Evolutionary conservation across 2,113 vertebrate species (phyloP), one percentile per base, ranked within the genome.

Genomic region (Hippocampus guttulatus): DNA sequence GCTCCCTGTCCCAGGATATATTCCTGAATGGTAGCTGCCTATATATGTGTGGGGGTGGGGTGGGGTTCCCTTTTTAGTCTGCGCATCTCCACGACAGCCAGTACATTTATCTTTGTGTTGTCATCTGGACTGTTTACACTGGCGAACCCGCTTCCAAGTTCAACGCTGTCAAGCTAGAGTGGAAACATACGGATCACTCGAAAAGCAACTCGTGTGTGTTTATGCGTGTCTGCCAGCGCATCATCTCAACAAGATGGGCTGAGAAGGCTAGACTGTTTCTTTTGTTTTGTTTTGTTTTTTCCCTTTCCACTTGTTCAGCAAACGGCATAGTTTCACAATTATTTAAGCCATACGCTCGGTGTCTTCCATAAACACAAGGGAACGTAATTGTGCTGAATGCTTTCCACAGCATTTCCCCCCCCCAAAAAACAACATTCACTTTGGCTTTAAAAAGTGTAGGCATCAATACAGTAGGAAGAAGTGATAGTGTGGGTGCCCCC

Each of bases 301-400:
- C 64, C 40, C n/a, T 21, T 38, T n/a, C 41, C 12, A 21, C 21
- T 7, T 27, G 16, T 51, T 51, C 40, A 64, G 23, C 63, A 45
- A 11, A 23, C 41, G 4, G 66, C 70, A 75, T 90, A 86, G 84
- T 90, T 91, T 90, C 87, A 88, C 88, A 88, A 83, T 92, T 91
- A 91, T 91, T 91, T 91, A 92, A 93, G 92, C 91, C 92, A 93
- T 93, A 93, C 81, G 90, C 90, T 92, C 90, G 86, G 78, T 85
- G 85, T 90, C 41, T 83, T 80, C 60, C 43, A 73, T 38, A 80
- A 79, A 83, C 62, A 75, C 55, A 64, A 54, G 64, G 27, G 51
- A 45, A 21, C 25, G 30, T 73, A 70, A 51, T 67, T 60, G 87
- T 88, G 87, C 87, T 88, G 79, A 74, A 85, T 85, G 81, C 77